Base-by-base conservation (phyloP, 2,113 vertebrate species). In the Paramisgurnus dabryanus region DNA sequence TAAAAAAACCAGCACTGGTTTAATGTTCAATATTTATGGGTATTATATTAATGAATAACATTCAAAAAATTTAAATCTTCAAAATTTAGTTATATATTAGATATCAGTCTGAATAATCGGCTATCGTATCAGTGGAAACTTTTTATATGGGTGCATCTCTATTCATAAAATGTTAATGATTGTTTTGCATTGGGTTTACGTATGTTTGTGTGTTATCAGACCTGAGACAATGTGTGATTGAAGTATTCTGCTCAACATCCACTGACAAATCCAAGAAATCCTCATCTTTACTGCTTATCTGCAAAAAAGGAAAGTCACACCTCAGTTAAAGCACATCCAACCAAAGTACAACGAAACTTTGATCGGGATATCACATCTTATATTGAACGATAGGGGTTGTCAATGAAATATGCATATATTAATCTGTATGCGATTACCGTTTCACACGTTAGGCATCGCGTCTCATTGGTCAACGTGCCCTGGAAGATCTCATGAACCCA, bases 241-340 rank as follows among this genome's bases (percentile, higher is more conserved):
- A 99, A 81, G 97, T 99, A 85, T 98, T 99, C 93, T 99, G 97
- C 86, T 99, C 97, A 83, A 99, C 97, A 67, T 99, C 97, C 82
- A 99, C 97, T 85, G 97, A 99, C 86, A 99, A 95, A 87, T 99
- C 97, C 90, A 99, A 93, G 92, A 99, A 99, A 91, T 99, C 97
- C 94, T 99, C 97, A 90, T 99, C 97, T 95, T 99, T 99, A 91
- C 97, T 99, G 93, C 97, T 99, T 91, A 99, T 97, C 97, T 99
- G 87, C 70, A 87, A 68, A 87, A 57, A 45, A 41, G 71, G 43
- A 60, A 47, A 67, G 60, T 71, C 17, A 47, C 22, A 71, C 39
- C n/a, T 70, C 12, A 63, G 13, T 40, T 67, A 64, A 12, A 74
- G 53, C 22, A 58, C 57, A 80, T 5, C 53, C n/a, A 78, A 66